Percentiles rank a stretch among this genome's conserved stretches.
These are phyloP conservation scores for Drosophila ananassae DNA, from an alignment of 1,140 invertebrate species.

Conservation along the genomic window DNA sequence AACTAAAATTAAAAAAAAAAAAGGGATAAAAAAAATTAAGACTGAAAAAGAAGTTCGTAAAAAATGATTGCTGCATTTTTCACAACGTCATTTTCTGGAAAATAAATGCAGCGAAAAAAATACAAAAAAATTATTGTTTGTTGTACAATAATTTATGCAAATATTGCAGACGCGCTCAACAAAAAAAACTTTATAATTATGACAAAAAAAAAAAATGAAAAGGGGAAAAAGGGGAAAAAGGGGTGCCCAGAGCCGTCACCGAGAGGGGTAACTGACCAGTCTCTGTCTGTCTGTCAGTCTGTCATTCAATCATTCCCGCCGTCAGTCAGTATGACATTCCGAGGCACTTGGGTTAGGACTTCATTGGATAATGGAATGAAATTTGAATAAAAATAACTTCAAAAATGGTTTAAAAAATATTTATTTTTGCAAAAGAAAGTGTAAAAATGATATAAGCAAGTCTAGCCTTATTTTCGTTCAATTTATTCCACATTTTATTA, in stretches of 20 bases:
- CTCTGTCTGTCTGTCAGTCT: slow-evolving; percentile 20
- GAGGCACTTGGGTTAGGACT: no score
- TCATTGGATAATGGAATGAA: no score
- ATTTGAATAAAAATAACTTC: no score
- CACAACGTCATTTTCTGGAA: slow-evolving; percentile 78
- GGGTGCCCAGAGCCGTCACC: background rate
- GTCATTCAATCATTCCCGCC: slow-evolving; percentile 34
- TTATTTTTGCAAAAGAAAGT: no score
- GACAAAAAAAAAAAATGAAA: background rate
- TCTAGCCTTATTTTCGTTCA: background rate
- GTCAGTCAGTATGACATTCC: slow-evolving; percentile 24
- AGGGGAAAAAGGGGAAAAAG: background rate
- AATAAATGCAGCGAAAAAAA: slow-evolving; percentile 54
- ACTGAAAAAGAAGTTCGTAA: slow-evolving; percentile 41
- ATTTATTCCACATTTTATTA: background rate
- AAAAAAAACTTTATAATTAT: slow-evolving; percentile 50
- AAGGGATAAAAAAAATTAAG: slow-evolving; percentile 17
- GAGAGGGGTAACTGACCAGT: slow-evolving; percentile 28
- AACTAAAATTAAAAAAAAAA: slow-evolving; percentile 25
- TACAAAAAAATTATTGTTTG: slow-evolving; percentile 61
- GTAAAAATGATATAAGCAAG: no score
- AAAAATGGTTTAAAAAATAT: background rate
- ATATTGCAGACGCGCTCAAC: slow-evolving; percentile 73
- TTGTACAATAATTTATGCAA: slow-evolving; percentile 79
- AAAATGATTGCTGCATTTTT: slow-evolving; percentile 75